Evolutionary conservation across 2,888 invertebrate species (phyloP).

Genomic region (Belgica antarctica): DNA sequence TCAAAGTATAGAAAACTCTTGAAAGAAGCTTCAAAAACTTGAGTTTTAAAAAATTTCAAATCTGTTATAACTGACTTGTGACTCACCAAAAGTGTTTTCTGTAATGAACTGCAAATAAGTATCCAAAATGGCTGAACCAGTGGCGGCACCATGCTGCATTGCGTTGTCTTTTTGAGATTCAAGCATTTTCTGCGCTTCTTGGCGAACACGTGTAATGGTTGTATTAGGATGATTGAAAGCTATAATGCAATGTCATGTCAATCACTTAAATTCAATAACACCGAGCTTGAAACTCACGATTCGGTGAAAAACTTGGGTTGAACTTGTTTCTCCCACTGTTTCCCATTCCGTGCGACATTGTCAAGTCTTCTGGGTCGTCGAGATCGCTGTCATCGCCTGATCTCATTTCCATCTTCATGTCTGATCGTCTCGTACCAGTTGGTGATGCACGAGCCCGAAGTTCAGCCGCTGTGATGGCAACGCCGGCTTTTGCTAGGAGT

Average conservation of each 20-base stretch:
- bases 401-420: slow-evolving; percentile 77
- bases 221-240: slow-evolving; percentile 60
- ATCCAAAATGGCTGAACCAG: slow-evolving; percentile 77
- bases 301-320: slow-evolving; percentile 26
- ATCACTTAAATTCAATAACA: slow-evolving; percentile 1
- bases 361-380: slow-evolving; percentile 80
- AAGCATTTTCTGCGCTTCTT: slow-evolving; percentile 65
- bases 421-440: slow-evolving; percentile 74
- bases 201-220: slow-evolving; percentile 64
- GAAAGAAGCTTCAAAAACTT: slow-evolving; percentile 23
- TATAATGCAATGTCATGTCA: not conserved
- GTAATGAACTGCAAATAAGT: slow-evolving; percentile 86
- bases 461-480: slow-evolving; percentile 81
- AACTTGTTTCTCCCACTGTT: slow-evolving; percentile 36
- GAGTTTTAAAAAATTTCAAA: not conserved
- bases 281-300: slow-evolving; percentile 34
- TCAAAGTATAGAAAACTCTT: too few relatives aligned
- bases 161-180: slow-evolving; percentile 66
- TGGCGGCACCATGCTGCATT: slow-evolving; percentile 68
- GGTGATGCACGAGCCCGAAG: slow-evolving; percentile 80
- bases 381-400: slow-evolving; percentile 68
- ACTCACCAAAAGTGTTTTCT: slow-evolving; percentile 71
- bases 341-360: slow-evolving; percentile 59
- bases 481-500: slow-evolving; percentile 81
- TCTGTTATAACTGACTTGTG: slow-evolving; percentile 2